Evolutionary conservation across 2,113 vertebrate genomes (phyloP).

Genomic region (Microtus montanus): DNA sequence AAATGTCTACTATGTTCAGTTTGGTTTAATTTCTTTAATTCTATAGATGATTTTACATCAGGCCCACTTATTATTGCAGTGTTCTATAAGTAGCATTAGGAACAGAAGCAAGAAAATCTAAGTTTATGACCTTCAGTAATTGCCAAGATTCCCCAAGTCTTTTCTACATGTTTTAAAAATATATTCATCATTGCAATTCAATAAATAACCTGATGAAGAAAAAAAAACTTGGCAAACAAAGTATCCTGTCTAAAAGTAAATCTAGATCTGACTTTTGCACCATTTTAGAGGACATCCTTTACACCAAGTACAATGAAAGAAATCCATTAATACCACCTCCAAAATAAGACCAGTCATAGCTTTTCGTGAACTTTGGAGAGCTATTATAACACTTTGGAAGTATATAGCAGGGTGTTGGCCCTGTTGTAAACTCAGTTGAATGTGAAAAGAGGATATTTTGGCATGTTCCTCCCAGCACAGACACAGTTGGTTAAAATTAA

Average conservation of each 20-base stretch:
- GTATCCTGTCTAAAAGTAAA: slow-evolving; percentile 30
- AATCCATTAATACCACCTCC: not conserved
- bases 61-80: not conserved
- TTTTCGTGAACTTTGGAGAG: not conserved
- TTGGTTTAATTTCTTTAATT: slow-evolving; percentile 9
- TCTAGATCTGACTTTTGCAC: not conserved
- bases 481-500: not conserved
- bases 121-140: slow-evolving; percentile 29
- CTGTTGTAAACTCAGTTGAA: not conserved
- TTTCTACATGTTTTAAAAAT: slow-evolving; percentile 30
- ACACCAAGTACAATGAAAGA: not conserved
- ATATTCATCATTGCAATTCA: not conserved
- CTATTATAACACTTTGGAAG: not conserved
- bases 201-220: not conserved
- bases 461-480: not conserved
- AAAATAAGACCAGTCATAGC: not conserved
- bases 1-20: not conserved
- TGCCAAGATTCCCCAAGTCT: not conserved
- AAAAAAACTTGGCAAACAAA: slow-evolving; percentile 30
- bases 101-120: not conserved
- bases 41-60: slow-evolving; percentile 27
- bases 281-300: not conserved
- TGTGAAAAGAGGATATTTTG: not conserved
- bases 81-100: not conserved
- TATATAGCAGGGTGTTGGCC: not conserved